Base-by-base conservation (phyloP, 2,113 vertebrate species). In the Nerophis lumbriciformis region DNA sequence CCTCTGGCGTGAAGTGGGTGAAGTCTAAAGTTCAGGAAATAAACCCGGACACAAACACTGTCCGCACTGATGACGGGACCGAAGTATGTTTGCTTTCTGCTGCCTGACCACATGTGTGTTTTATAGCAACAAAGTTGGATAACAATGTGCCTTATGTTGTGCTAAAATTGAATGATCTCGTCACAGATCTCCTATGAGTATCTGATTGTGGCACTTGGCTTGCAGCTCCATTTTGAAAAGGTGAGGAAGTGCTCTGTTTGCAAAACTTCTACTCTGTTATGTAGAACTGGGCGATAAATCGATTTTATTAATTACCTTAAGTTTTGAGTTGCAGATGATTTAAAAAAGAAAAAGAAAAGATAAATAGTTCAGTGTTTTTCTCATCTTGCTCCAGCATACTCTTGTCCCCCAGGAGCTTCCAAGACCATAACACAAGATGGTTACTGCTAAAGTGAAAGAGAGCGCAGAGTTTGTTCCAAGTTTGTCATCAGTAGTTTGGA, bases 181-280 rank as follows among this genome's bases (percentile, higher is more conserved):
- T 49, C 83, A 59, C 82, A 99, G 97, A 85, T 99, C 72, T 90
- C 92, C 35, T 99, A 99, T 79, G 94, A 93, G 70, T 99, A 98
- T 75, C 81, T 99, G 84, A 95, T 99, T 70, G 92, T 99, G 77
- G 94, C 95, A 62, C 92, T 99, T 39, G 97, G 97, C 54, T 85
- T 98, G 61, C 90, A 94, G 78, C 90, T 99, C 54, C 92, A 97
- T 71, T 99, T 90, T 64, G 93, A 96, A 67, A 96, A 94, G 95
- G 96, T 98, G 90, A 71, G 70, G 28, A 59, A 6, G 54, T 10
- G 8, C 16, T 44, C 67, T 59, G n/a, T 39, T 65, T 5, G 9
- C 66, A 73, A 4, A n/a, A n/a, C 44, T 2, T 57, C 39, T 60
- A 1, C 15, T 9, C 9, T 28, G 28, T 28, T 28, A 28, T 28